These are phyloP conservation scores for Actenoides hombroni DNA, from an alignment of 2,113 vertebrate species.

Conservation along the genomic window DNA sequence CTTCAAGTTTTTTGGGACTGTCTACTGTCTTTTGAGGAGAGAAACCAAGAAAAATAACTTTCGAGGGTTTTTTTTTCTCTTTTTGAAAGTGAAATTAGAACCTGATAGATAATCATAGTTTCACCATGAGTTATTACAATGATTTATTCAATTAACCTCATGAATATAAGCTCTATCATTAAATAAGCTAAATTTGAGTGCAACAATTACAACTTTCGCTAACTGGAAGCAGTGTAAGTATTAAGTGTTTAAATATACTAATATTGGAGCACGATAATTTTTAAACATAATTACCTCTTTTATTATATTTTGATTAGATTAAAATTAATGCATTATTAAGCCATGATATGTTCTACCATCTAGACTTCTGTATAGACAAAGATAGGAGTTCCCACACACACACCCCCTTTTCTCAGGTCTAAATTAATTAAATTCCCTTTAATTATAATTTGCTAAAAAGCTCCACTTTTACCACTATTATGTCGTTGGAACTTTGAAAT, in stretches of 20 bases:
- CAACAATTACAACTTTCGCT: conserved; percentile 80
- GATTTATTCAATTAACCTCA: conserved; percentile 79
- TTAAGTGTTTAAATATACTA: conserved; percentile 76
- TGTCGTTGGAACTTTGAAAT: conserved; percentile 81
- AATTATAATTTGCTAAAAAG: conserved; percentile 96
- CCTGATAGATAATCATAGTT: conserved; percentile 70
- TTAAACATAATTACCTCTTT: conserved; percentile 88
- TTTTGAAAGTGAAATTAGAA: conserved; percentile 68
- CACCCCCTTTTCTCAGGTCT: conserved; percentile 81
- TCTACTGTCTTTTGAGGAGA: conserved; percentile 22
- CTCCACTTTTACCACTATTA: conserved; percentile 85
- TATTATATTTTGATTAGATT: conserved; percentile 96
- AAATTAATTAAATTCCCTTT: conserved; percentile 98
- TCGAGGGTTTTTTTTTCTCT: not conserved
- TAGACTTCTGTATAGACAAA: conserved; percentile 86
- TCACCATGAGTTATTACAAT: conserved; percentile 73
- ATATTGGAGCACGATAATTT: conserved; percentile 85
- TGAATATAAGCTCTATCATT: conserved; percentile 71
- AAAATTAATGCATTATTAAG: conserved; percentile 92
- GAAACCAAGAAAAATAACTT: conserved; percentile 53
- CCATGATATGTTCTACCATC: conserved; percentile 89
- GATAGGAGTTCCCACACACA: conserved; percentile 84
- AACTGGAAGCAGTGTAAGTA: conserved; percentile 70
- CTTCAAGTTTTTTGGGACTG: not conserved
- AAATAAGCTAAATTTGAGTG: conserved; percentile 75